These are phyloP conservation scores for Athrips mouffetella DNA, from an alignment of 2,888 invertebrate species.

Conservation along the genomic window DNA sequence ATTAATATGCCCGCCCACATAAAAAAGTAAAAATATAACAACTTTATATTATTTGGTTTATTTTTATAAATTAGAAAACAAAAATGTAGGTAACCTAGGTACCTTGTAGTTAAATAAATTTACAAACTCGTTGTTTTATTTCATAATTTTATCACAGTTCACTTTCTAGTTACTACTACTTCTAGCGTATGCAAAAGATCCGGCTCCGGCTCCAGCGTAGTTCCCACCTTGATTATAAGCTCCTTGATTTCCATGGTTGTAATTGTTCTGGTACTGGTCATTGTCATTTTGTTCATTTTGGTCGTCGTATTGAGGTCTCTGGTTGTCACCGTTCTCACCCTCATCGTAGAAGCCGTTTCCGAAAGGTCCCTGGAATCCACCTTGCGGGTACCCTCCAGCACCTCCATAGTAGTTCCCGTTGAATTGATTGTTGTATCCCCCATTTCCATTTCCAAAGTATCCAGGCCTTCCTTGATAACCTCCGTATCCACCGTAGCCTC, in stretches of 20 bases:
- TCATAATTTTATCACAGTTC: background rate
- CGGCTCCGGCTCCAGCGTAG: conserved; percentile 16
- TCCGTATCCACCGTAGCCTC: conserved; percentile 25
- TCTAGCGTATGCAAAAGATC: conserved; percentile 25
- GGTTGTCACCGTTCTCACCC: conserved; percentile 30
- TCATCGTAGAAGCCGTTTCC: conserved; percentile 40
- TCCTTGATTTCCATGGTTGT: background rate
- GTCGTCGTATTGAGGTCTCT: conserved; percentile 30
- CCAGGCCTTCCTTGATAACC: conserved; percentile 43
- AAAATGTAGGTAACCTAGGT: no score
- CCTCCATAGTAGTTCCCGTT: conserved; percentile 62
- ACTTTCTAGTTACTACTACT: background rate
- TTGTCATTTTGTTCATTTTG: conserved; percentile 23
- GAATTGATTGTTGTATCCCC: conserved; percentile 57
- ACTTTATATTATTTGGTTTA: background rate
- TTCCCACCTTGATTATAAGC: background rate
- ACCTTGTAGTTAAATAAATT: background rate
- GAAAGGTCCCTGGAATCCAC: conserved; percentile 41
- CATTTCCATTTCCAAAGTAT: conserved; percentile 49
- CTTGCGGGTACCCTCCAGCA: conserved; percentile 36
- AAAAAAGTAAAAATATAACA: background rate
- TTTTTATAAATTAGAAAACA: background rate
- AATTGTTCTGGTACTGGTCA: conserved; percentile 6
- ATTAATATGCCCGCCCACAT: no score
- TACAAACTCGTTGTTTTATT: background rate